Evolutionary conservation across 2,113 vertebrate genomes (phyloP), one percentile per base, ranked within the genome.

Genomic region (Eptesicus fuscus): DNA sequence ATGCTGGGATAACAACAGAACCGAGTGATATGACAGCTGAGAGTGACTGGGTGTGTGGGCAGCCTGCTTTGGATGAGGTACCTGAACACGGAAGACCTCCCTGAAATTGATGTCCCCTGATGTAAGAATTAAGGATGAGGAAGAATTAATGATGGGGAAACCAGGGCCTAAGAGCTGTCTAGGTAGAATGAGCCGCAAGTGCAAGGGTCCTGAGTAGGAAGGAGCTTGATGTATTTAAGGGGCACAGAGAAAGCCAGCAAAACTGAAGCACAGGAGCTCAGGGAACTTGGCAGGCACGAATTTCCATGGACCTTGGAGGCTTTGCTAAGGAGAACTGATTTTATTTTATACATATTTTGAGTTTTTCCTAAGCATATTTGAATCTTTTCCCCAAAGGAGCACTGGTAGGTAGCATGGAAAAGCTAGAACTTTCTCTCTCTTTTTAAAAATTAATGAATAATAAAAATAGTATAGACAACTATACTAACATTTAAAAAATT

Each of bases 281-380:
- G 47, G 22, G 1, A 71, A 53, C 37, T 18, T 25, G 40, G 37
- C 11, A 70, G 32, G 28, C 17, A n/a, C 35, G 23, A 2, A 74
- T 28, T 78, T 53, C 74, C 69, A 9, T 6, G 3, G 30, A 16
- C 17, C 49, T 59, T 22, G 10, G 18, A 69, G 18, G 32, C 17
- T 59, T 8, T 42, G 12, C 11, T 40, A 53, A 93, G 18, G 37
- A 88, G 37, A 32, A 71, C n/a, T 59, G 40, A 28, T 67, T 88
- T 88, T 67, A 56, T 78, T 89, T 83, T 83, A 83, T 37, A 63
- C 1, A 37, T 40, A 37, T 20, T 23, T 83, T 17, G 35, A 5
- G 8, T 32, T 93, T 84, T 95, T 74, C 37, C 70, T 65, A 65
- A 92, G 47, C 11, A 17, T 73, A 90, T 93, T 94, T 90, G 44